Percentiles rank a stretch among this genome's conserved stretches.
Conservation (phyloP, 2,113 vertebrate genomes). For the Corythoichthys haematopterus region DNA sequence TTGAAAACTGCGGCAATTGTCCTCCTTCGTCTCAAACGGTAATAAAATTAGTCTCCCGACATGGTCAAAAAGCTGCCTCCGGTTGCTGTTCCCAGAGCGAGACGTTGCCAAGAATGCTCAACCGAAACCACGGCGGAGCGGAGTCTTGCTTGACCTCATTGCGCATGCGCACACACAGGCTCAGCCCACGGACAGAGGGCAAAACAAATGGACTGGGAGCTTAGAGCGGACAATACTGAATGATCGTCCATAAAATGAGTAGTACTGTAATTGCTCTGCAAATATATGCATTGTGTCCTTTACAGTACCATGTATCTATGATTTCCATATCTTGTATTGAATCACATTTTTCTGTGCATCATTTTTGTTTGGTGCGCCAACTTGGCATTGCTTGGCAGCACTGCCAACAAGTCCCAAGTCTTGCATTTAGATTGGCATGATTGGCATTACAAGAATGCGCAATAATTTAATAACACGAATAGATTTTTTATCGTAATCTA, state of each 20-base stretch:
- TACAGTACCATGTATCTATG: background rate
- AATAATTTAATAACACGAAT: background rate
- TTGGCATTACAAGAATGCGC: background rate
- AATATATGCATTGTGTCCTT: background rate
- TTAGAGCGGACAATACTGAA: background rate
- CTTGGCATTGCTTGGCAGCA: no score
- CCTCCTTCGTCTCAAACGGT: conserved; percentile 41
- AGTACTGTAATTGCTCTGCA: background rate
- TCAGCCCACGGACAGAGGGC: conserved; percentile 43
- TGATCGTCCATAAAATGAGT: background rate
- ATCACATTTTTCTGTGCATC: background rate
- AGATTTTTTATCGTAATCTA: background rate
- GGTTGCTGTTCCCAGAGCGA: conserved; percentile 42
- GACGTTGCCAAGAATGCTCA: conserved; percentile 64
- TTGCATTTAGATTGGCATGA: background rate
- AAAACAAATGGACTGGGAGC: conserved; percentile 1
- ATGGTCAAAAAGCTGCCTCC: conserved; percentile 23
- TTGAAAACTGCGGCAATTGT: conserved; percentile 22
- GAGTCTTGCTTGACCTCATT: conserved; percentile 50
- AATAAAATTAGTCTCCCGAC: conserved; percentile 47
- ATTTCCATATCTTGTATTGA: background rate
- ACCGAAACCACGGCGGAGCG: conserved; percentile 69
- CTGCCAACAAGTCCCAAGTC: no score
- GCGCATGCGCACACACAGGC: conserved; percentile 69
- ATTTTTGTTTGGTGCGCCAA: background rate